Conservation (phyloP, 1,140 invertebrate genomes). For the Drosophila triauraria region DNA sequence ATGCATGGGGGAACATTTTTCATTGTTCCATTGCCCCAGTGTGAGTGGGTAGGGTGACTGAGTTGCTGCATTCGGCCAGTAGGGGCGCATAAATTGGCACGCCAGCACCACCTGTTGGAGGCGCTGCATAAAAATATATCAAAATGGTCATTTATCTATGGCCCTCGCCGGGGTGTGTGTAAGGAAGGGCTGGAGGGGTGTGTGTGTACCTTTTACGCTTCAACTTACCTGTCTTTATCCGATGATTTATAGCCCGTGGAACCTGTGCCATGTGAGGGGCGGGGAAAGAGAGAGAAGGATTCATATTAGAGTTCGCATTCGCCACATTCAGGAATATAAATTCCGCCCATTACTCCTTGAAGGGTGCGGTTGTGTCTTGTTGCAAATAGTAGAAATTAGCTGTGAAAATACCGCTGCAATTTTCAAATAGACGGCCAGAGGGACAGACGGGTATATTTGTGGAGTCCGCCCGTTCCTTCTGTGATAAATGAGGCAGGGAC, state of each 20-base stretch:
- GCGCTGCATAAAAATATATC: constrained; percentile 71
- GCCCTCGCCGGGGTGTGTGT: constrained; percentile 3
- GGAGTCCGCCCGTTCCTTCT: constrained; percentile 1
- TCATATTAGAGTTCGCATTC: constrained; percentile 49
- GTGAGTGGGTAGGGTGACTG: constrained; percentile 7
- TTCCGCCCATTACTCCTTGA: constrained; percentile 34
- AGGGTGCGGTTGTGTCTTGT: constrained; percentile 28
- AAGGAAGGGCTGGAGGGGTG: background rate
- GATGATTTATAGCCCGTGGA: constrained; percentile 85
- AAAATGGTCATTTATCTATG: constrained; percentile 71
- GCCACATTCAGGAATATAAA: constrained; percentile 44
- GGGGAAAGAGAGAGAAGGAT: constrained; percentile 22
- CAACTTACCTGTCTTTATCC: constrained; percentile 85
- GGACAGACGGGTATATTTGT: constrained; percentile 23
- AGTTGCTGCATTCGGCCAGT: constrained; percentile 45
- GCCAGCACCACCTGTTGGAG: constrained; percentile 73
- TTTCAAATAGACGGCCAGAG: constrained; percentile 26
- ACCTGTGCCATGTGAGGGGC: constrained; percentile 58
- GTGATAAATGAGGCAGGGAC: constrained; percentile 64
- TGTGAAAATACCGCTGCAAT: constrained; percentile 42
- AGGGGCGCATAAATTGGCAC: constrained; percentile 76
- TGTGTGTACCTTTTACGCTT: constrained; percentile 63
- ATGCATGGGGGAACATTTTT: constrained; percentile 51
- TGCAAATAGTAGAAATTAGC: constrained; percentile 51
- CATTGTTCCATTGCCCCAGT: constrained; percentile 44